Evolutionary conservation across 2,113 vertebrate species (phyloP), one percentile per base, ranked within the genome.

Genomic region (Apeltes quadracus): DNA sequence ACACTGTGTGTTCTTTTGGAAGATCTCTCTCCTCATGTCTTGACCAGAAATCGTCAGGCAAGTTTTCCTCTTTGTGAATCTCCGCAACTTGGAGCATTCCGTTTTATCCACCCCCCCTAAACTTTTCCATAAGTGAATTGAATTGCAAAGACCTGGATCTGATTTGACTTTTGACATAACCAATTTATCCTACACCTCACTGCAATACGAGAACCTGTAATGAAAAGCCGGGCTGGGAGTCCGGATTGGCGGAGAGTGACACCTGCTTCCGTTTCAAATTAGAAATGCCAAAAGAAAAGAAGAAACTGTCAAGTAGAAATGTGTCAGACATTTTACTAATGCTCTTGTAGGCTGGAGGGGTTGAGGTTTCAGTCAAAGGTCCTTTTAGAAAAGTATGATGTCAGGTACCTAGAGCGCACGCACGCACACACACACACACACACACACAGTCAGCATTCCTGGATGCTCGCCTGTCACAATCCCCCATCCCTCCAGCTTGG

Each of bases 111-210:
- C 50, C 76, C 68, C 50, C 50, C 22, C 50, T 53, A 53, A 22
- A 2, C 39, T 84, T 87, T 87, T 39, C 59, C 8, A 84, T 86
- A 84, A 86, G 78, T 84, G 85, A 89, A 91, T 85, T 87, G 87
- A 88, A 92, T 90, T 79, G 90, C 78, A 89, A 87, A 86, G 89
- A 75, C 82, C 69, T 81, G 77, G 84, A 84, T 91, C 84, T 92
- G 93, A 93, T 92, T 92, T 90, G 83, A 93, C 89, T 91, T 89
- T 88, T 89, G 93, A 93, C 89, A 91, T 91, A 89, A 91, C 87
- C 91, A 91, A 92, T 93, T 91, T 92, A 89, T 88, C 78, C 76
- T 81, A 80, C 79, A 88, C 80, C 78, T 82, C 43, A 34, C 82
- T 87, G 85, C 86, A 89, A 81, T 81, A 70, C 69, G 5, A 79